Evolutionary conservation across 53 echinoderm and acorn worm genomes (phyloP).

Genomic region (Hippasteria phrygiana): DNA sequence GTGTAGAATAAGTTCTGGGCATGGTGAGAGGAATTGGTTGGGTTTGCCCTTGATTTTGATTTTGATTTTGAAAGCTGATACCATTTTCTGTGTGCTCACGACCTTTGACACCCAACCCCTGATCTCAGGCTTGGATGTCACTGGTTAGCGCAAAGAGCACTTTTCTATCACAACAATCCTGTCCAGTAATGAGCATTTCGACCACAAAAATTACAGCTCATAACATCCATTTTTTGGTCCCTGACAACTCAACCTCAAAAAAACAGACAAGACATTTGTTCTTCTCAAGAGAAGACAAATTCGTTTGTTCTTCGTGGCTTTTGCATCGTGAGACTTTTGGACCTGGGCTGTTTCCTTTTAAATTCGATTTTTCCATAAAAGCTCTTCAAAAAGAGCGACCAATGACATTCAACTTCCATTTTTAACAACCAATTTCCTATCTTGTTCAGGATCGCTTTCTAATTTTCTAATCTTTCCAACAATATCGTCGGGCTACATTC

Average conservation of each 20-base stretch:
- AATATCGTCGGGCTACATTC: constrained; percentile 7
- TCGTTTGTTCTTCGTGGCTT: constrained; percentile 40
- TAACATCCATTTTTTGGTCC: background rate
- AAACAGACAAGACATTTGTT: constrained; percentile 32
- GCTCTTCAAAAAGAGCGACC: background rate
- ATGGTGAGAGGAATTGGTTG: background rate
- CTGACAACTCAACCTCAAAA: constrained; percentile 52
- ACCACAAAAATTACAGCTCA: background rate
- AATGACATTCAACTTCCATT: constrained; percentile 9
- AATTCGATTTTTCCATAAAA: background rate
- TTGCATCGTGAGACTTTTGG: constrained; percentile 25
- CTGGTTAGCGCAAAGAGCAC: too few species aligned
- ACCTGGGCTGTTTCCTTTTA: background rate
- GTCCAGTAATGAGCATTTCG: background rate
- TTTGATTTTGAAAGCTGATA: background rate
- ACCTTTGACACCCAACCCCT: background rate
- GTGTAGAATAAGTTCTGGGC: background rate
- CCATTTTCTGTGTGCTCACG: background rate
- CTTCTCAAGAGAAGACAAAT: constrained; percentile 11
- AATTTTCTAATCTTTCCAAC: background rate
- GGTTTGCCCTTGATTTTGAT: background rate
- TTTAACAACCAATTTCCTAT: background rate
- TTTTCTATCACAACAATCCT: background rate
- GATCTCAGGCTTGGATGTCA: background rate
- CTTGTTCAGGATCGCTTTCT: background rate